These are phyloP conservation scores for Drosophila birchii DNA, from an alignment of 2,888 invertebrate species.

Conservation along the genomic window DNA sequence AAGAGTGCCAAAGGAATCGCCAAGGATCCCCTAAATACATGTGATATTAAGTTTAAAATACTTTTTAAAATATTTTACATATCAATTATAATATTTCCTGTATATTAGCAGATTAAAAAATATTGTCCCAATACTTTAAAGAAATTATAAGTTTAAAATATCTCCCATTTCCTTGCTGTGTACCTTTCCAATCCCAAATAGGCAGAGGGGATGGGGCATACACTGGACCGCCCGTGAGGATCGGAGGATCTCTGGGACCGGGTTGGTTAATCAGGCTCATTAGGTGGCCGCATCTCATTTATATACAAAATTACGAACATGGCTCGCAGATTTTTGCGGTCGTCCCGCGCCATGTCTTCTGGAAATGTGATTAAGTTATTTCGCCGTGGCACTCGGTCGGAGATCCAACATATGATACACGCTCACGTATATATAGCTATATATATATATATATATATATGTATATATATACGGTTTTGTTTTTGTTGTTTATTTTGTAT, in stretches of 20 bases:
- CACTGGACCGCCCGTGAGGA: conserved; percentile 31
- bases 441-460: conserved; percentile 12
- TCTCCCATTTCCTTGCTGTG: background rate
- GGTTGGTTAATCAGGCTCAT: conserved; percentile 83
- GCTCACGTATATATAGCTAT: conserved; percentile 22
- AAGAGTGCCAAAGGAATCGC: too few species aligned
- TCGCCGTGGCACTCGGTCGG: conserved; percentile 65
- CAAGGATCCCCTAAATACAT: too few species aligned
- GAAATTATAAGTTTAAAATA: background rate
- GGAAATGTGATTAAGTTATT: conserved; percentile 81
- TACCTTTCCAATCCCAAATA: background rate
- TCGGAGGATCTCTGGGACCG: conserved; percentile 23
- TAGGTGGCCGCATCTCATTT: conserved; percentile 82
- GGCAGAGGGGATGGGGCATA: background rate
- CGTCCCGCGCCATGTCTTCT: conserved; percentile 49
- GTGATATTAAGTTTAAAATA: too few species aligned
- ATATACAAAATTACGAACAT: conserved; percentile 82
- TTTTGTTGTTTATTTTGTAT: conserved; percentile 14
- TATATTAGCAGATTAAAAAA: too few species aligned
- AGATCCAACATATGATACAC: conserved; percentile 46
- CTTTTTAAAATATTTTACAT: background rate
- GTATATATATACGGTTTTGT: conserved; percentile 35
- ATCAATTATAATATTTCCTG: background rate
- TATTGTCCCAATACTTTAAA: background rate
- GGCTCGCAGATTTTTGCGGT: conserved; percentile 81